phyloP scores from a whole-genome alignment of 2,113 vertebrate species.

The Leptocoma aspasia region DNA sequence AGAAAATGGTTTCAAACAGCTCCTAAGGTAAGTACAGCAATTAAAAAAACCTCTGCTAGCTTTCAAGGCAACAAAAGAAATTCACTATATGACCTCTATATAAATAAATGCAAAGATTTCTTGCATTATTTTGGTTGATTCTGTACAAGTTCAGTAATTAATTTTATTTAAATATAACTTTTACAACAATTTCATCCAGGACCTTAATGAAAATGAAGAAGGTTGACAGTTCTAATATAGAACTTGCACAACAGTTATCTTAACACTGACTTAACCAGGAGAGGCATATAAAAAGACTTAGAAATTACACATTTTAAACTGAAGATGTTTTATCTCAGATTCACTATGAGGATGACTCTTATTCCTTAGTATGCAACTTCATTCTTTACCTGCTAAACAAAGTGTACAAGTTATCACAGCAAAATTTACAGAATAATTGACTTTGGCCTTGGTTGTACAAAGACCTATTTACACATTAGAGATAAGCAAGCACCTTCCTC shows the following conservation, averaged over 20 bases:
- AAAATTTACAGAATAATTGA: conserved; percentile 59
- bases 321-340: conserved; percentile 7
- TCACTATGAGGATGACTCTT: neutral
- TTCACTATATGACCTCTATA: neutral
- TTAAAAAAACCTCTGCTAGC: neutral
- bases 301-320: neutral
- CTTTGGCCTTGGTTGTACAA: conserved; percentile 6
- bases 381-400: conserved; percentile 23
- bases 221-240: conserved; percentile 60
- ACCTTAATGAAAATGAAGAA: conserved; percentile 19
- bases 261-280: conserved; percentile 2
- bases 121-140: conserved; percentile 40
- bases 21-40: neutral
- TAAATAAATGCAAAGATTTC: conserved; percentile 45
- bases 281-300: conserved; percentile 34
- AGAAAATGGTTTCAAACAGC: neutral
- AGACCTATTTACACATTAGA: conserved; percentile 62
- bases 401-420: conserved; percentile 37
- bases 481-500: conserved; percentile 28
- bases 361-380: neutral
- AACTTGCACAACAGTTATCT: conserved; percentile 34
- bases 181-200: neutral
- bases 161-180: conserved; percentile 58
- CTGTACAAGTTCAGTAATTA: conserved; percentile 36
- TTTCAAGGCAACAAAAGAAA: neutral